Conservation (phyloP, 2,888 invertebrate species). For the Agrotis clavis region DNA sequence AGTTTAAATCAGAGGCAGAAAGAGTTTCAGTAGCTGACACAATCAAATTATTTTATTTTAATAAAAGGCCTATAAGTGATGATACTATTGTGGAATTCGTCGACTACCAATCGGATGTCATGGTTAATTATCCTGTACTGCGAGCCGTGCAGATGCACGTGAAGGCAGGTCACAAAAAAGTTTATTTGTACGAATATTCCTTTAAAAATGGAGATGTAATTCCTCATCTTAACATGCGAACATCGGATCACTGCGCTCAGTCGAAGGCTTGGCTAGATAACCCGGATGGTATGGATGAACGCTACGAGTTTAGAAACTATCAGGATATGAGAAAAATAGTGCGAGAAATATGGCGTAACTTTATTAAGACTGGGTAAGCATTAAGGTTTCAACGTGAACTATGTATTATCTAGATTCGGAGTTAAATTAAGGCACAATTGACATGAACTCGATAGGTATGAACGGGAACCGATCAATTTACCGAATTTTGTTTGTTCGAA, state of each 20-base stretch:
- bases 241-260: constrained; percentile 73
- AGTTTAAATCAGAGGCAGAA: constrained; percentile 67
- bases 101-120: constrained; percentile 72
- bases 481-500: too few relatives aligned
- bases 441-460: too few relatives aligned
- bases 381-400: constrained; percentile 6
- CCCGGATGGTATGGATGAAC: constrained; percentile 53
- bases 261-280: constrained; percentile 61
- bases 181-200: constrained; percentile 75
- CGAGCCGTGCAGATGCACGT: constrained; percentile 70
- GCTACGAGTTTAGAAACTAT: constrained; percentile 52
- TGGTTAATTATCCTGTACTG: constrained; percentile 67
- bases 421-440: not conserved
- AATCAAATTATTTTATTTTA: constrained; percentile 75
- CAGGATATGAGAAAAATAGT: constrained; percentile 60
- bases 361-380: constrained; percentile 74
- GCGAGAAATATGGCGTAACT: constrained; percentile 73
- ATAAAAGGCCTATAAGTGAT: constrained; percentile 60
- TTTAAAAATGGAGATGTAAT: constrained; percentile 65
- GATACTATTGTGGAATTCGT: constrained; percentile 68
- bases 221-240: constrained; percentile 64
- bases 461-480: too few relatives aligned
- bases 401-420: not conserved
- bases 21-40: constrained; percentile 66
- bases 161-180: constrained; percentile 70